Base-by-base conservation (phyloP, 2,888 invertebrate species). In the Dinocampus coccinellae region DNA sequence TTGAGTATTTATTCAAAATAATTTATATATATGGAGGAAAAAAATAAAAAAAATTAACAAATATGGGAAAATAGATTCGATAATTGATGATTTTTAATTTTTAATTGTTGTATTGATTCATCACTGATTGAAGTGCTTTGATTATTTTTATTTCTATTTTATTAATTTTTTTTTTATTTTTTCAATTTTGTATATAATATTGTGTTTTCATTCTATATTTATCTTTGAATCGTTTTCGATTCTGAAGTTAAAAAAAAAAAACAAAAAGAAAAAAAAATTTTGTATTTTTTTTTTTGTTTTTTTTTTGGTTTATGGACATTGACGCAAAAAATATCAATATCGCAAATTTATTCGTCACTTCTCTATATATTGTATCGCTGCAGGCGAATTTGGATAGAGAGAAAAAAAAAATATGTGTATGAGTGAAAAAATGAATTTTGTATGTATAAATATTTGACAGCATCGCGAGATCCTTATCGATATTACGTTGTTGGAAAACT, bases 401-500 rank as follows among this genome's bases (percentile, higher is more conserved):
- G 2, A 39, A 20, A 7, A n/a, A 7, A 9, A n/a, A 6, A 4
- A n/a, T n/a, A n/a, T n/a, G 16, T n/a, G 6, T 16, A 9, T 16
- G 20, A n/a, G 16, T 47, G 20, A n/a, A 47, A 0, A 47, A 9
- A 47, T 6, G 16, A 47, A n/a, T n/a, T n/a, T n/a, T n/a, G n/a
- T n/a, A 29, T 53, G 69, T 24, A 22, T n/a, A 16, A 20, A 52
- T 47, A 7, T n/a, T 47, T 47, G 47, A 47, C 16, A 6, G 24
- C 61, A 47, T 52, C 7, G 29, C 29, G 29, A 55, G 33, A 20
- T 3, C 22, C 53, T 64, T 70, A 68, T 58, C 65, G 73, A 70
- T 62, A 72, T 70, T 69, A 60, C 39, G 39, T 60, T 70, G 64
- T 63, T 62, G 61, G 22, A 62, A 62, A 60, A 53, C 42, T 63